Conservation (phyloP, 2,888 invertebrate genomes). For the Iselma pallidipennis region DNA sequence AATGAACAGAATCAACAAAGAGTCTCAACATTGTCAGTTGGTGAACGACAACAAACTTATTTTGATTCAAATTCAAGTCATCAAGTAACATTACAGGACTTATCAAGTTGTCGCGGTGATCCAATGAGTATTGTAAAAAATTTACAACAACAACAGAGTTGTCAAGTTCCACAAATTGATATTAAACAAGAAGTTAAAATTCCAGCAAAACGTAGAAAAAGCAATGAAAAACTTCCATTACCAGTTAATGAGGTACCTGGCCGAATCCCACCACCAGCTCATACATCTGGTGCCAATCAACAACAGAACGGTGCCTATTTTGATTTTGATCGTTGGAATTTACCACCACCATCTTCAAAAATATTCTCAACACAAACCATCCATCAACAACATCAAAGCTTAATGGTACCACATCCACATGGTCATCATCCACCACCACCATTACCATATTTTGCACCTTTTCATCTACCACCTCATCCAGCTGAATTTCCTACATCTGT, state of each 20-base stretch:
- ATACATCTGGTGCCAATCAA: constrained; percentile 61
- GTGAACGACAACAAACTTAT: constrained; percentile 65
- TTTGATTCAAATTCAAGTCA: constrained; percentile 65
- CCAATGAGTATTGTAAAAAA: constrained; percentile 79
- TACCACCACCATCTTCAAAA: constrained; percentile 71
- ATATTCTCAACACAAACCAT: constrained; percentile 63
- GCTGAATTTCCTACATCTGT: constrained; percentile 61
- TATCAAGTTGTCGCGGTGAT: constrained; percentile 74
- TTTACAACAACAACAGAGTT: constrained; percentile 55
- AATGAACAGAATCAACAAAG: constrained; percentile 46
- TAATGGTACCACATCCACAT: constrained; percentile 68
- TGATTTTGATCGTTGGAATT: constrained; percentile 82
- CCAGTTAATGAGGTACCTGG: constrained; percentile 59
- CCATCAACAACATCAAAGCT: constrained; percentile 57
- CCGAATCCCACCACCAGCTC: constrained; percentile 74
- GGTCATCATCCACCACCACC: constrained; percentile 65
- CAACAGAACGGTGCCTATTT: constrained; percentile 64
- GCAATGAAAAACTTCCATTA: constrained; percentile 62
- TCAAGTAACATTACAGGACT: constrained; percentile 68
- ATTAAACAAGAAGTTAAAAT: constrained; percentile 52
- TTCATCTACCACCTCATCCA: constrained; percentile 67
- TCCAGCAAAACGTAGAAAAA: constrained; percentile 60
- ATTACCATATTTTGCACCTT: constrained; percentile 76
- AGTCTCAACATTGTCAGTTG: constrained; percentile 46
- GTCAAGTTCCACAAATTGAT: constrained; percentile 44